Evolutionary conservation across 2,113 vertebrate species (phyloP).

Genomic region (Murina feae): DNA sequence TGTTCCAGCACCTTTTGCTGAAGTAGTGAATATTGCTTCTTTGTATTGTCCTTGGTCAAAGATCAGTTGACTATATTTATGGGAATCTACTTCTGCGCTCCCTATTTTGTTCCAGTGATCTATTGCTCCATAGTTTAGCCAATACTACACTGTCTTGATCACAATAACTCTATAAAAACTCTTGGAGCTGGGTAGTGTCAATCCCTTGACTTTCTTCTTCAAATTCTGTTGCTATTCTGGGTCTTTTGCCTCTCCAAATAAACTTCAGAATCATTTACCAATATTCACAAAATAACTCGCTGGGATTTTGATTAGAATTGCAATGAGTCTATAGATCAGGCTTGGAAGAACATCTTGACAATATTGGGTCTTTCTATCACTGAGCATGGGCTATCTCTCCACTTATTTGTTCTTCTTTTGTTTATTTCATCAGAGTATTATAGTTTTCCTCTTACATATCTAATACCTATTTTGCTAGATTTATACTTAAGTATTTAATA

Average conservation of each 20-base stretch:
- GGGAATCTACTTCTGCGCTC: background rate
- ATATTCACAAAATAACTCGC: background rate
- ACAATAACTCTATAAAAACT: background rate
- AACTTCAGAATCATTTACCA: background rate
- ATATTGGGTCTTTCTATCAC: background rate
- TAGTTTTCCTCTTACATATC: background rate
- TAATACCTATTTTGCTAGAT: background rate
- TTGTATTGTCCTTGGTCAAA: background rate
- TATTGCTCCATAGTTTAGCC: background rate
- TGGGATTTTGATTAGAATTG: background rate
- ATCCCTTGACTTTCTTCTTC: background rate
- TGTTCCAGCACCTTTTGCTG: background rate
- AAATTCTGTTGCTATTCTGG: background rate
- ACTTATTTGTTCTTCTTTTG: background rate
- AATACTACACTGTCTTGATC: background rate
- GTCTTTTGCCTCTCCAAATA: background rate
- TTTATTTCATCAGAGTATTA: background rate
- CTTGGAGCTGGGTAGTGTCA: background rate
- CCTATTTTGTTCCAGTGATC: background rate
- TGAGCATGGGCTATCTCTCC: background rate
- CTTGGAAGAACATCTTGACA: background rate
- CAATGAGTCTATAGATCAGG: background rate
- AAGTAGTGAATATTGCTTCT: background rate
- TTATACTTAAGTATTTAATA: background rate
- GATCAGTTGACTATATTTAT: background rate